Evolutionary conservation across 2,113 vertebrate species (phyloP).

Genomic region (Lophura nycthemera): DNA sequence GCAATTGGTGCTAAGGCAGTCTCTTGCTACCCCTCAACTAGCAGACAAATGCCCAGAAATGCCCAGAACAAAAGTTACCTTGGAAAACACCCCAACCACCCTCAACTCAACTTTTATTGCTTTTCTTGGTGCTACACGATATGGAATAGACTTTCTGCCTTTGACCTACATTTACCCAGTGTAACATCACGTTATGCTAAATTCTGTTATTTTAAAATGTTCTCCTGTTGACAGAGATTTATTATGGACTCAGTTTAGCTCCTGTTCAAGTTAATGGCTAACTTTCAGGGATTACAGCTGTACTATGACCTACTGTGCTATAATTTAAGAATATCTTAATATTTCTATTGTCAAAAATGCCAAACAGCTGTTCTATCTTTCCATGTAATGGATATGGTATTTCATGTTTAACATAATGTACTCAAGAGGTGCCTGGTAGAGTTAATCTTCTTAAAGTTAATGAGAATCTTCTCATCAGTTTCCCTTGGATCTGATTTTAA

Average conservation of each 20-base stretch:
- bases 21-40: not conserved
- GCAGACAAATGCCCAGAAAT: not conserved
- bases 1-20: not conserved
- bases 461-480: not conserved
- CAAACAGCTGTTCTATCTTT: not conserved
- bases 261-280: not conserved
- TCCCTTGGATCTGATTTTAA: not conserved
- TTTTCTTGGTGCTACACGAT: not conserved
- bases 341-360: not conserved
- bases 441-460: not conserved
- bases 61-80: not conserved
- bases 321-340: not conserved
- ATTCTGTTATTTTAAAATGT: not conserved
- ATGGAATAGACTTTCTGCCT: not conserved
- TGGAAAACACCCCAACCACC: not conserved
- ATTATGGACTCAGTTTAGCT: not conserved
- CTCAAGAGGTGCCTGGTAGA: not conserved
- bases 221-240: not conserved
- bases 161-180: not conserved
- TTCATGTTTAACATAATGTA: not conserved
- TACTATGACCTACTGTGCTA: rapidly evolving
- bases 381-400: rapidly evolving
- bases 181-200: not conserved
- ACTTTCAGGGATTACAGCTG: not conserved
- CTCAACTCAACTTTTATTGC: not conserved